Evolutionary conservation across 1,140 invertebrate species (phyloP), one percentile per base, ranked within the genome.

Genomic region (Hylaeus anthracinus): DNA sequence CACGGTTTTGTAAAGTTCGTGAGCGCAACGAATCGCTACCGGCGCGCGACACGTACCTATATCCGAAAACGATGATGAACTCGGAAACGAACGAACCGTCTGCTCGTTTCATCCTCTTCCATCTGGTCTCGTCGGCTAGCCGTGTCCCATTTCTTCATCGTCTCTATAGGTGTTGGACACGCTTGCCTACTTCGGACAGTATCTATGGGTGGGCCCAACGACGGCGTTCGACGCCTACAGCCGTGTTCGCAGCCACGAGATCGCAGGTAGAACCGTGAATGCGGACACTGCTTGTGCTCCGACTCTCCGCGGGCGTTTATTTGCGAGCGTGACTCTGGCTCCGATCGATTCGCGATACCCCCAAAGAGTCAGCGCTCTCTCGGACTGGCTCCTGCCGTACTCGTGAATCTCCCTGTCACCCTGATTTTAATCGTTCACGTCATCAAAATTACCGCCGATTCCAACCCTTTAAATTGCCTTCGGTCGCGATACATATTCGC

Each of bases 311-410:
- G 70, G 83, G 79, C 83, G 72, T 86, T 82, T 81, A 83, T 86
- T 86, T 79, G 85, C 84, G 65, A 86, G 84, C 84, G 78, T 74
- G 78, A 75, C 86, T 85, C 86, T 85, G 76, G 80, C 51, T 86
- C 84, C 84, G 85, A 90, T 90, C 88, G 89, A 90, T 90, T 90
- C 85, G 81, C 76, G 83, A 90, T 89, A 90, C 84, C 61, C 66
- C 58, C 60, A 83, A 79, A 84, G 69, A 65, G 55, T 80, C 78
- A 66, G 56, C 37, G 48, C 53, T 87, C 77, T 84, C 56, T 65
- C 48, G 43, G 37, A 58, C 77, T 74, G 51, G 61, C 67, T 74
- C 53, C 78, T 56, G 56, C 78, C 45, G 77, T 72, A 48, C 39
- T 67, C 64, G 51, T 67, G 14, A n/a, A 56, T 55, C 61, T 53